Base-by-base conservation (phyloP, 2,888 invertebrate genomes). In the Adelphocoris suturalis region DNA sequence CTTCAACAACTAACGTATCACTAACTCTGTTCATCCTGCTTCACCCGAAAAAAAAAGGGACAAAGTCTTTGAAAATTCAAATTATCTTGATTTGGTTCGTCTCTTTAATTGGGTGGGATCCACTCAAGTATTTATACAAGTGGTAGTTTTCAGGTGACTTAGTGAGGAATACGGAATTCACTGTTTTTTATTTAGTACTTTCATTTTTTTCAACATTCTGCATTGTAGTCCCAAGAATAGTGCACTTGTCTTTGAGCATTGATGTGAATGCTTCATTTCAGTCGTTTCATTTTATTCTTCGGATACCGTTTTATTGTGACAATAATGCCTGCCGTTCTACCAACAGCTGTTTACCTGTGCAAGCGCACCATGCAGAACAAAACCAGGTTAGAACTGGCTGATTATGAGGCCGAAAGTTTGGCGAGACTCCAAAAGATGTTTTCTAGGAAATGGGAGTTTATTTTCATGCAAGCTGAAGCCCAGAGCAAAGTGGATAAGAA, bases 281-380 rank as follows among this genome's bases (percentile, higher is more conserved):
- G 3, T 52, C 16, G 12, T 52, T 52, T 5, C 16, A 3, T 52
- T 16, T 61, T 61, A 16, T 61, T 19, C 61, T 61, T 61, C 19
- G 37, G 37, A 7, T 37, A 37, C 16, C 16, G 19, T 61, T n/a
- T 4, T 61, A 19, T n/a, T 61, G 14, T 61, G n/a, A n/a, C 1
- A 19, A 19, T 19, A 37, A 37, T 37, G 37, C 37, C 37, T 4
- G 7, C n/a, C 19, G 61, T 61, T 68, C 61, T n/a, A 5, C 88
- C 55, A 76, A 37, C 93, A 98, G 99, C 99, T 91, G 99, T 99
- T 19, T 99, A 99, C 94, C 95, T 99, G 89, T 99, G 99, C 95
- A 99, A 99, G 94, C 95, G 99, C 75, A 99, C 99, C 23, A 99
- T 99, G 99, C 99, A 99, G 95, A 99, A 99, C 94, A 99, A 99